Conservation (phyloP, 2,888 invertebrate species). For the Melipona bicolor region DNA sequence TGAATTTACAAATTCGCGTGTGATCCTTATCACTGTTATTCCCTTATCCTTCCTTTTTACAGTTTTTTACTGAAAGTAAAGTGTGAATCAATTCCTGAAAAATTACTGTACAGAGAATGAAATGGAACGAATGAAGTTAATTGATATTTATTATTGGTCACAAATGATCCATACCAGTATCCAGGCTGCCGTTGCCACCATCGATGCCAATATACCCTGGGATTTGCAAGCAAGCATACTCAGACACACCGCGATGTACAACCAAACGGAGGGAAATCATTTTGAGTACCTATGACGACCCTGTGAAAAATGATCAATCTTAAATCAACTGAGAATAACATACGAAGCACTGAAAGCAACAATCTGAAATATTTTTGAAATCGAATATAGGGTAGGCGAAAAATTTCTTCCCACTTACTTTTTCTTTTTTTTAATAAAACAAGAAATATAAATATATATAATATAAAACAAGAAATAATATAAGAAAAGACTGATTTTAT, state of each 20-base stretch:
- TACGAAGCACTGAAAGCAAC: not conserved
- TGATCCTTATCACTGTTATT: no score
- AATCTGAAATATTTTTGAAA: not conserved
- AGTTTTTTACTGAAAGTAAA: no score
- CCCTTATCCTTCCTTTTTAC: no score
- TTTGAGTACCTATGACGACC: constrained; percentile 27
- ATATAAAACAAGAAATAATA: no score
- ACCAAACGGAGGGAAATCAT: constrained; percentile 32
- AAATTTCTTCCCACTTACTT: no score
- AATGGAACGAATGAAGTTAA: not conserved
- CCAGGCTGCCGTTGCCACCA: constrained; percentile 34
- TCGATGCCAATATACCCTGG: constrained; percentile 18
- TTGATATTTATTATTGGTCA: constrained; percentile 16
- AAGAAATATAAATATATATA: no score
- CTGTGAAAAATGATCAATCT: constrained; percentile 18
- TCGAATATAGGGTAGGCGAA: no score
- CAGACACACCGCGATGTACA: constrained; percentile 23
- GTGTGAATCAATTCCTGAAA: no score
- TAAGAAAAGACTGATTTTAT: no score
- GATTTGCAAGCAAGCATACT: constrained; percentile 17
- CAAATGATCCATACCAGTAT: constrained; percentile 29
- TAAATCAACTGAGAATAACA: not conserved
- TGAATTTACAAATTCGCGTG: no score
- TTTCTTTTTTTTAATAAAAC: no score
- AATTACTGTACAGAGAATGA: no score